phyloP scores from a whole-genome alignment of 35 echinoderm and acorn worm species.

The Heliocidaris erythrogramma region DNA sequence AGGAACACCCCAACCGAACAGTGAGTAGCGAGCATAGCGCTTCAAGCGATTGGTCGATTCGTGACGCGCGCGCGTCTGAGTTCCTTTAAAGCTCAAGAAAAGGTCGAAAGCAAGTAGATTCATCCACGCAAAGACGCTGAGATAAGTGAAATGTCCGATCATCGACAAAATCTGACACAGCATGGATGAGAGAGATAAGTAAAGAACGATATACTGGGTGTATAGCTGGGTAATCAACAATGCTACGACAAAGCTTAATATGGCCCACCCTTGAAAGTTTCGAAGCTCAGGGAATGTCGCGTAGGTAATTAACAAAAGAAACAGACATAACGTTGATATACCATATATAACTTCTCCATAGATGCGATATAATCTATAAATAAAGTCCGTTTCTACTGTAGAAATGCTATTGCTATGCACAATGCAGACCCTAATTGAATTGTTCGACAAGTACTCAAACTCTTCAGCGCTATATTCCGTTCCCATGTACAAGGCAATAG shows the following conservation, averaged over 20 bases:
- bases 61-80: background rate
- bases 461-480: background rate
- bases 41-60: background rate
- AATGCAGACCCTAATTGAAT: background rate
- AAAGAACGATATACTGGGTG: background rate
- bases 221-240: background rate
- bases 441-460: background rate
- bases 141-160: background rate
- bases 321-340: background rate
- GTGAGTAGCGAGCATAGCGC: background rate
- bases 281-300: background rate
- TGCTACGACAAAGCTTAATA: background rate
- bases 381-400: background rate
- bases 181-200: background rate
- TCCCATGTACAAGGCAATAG: background rate
- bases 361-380: background rate
- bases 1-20: background rate
- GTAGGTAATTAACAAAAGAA: background rate
- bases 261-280: background rate
- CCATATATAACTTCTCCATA: background rate
- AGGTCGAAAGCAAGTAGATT: background rate
- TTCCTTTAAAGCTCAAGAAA: background rate
- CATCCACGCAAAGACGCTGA: slow-evolving; percentile 17
- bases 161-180: background rate
- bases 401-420: background rate